Base-by-base conservation (phyloP, 2,888 invertebrate genomes). In the Nemotelus pantherinus region DNA sequence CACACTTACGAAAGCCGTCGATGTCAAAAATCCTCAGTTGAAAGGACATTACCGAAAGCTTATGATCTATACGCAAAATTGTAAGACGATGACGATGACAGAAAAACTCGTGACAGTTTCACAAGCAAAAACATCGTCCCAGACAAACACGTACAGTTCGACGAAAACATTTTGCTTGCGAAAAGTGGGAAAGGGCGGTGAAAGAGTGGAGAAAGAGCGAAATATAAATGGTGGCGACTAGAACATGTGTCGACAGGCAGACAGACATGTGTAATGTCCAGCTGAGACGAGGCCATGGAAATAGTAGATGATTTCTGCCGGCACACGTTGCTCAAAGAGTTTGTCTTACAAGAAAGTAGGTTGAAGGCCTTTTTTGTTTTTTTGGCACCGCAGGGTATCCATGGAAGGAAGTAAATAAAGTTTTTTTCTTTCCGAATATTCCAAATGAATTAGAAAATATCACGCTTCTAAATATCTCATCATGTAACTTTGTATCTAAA, bases 21-120 rank as follows among this genome's bases (percentile, higher is more conserved):
- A 63, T 77, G 76, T 76, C 77, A 79, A 77, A 64, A 76, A 70
- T 77, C 74, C 67, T 68, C 67, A 77, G 77, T 57, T 67, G 77
- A 77, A 77, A 79, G 77, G 79, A 77, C 77, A 70, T 72, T 77
- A 79, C 77, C 79, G 71, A 79, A 79, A 74, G 74, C 74, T 60
- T 74, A 74, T 60, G 63, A 58, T 74, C 39, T 48, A 60, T 48
- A 60, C 41, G 60, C 41, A 47, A 60, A 74, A 74, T 48, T 74
- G 63, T 74, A 60, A 60, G 63, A 74, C 48, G 74, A 48, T 41
- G 74, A 63, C 10, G 60, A 48, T 44, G 63, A 48, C 9, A 47
- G 50, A 74, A 74, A 74, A 63, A 68, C 48, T 68, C 68, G 39
- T 53, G 68, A 43, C 70, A 53, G 70, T 25, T 53, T 43, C 53